Conservation (phyloP, 2,797 vertebrate species). For the Prionace glauca region DNA sequence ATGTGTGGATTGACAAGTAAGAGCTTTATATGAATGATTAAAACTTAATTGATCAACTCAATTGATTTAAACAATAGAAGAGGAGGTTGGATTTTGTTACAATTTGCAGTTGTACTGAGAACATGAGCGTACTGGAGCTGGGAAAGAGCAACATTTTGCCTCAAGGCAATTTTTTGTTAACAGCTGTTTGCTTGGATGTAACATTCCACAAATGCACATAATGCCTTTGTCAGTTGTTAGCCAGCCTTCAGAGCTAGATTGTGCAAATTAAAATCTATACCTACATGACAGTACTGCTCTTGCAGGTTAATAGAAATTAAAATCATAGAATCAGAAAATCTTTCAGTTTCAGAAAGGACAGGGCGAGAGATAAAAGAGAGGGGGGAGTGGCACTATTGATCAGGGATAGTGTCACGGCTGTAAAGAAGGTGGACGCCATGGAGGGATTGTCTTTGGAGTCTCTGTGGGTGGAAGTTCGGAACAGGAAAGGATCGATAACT, state of each 20-base stretch:
- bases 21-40: neutral
- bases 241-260: neutral
- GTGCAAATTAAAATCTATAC: neutral
- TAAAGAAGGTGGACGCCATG: too few species aligned
- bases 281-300: neutral
- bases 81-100: neutral
- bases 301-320: neutral
- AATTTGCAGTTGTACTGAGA: neutral
- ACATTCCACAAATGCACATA: constrained; percentile 17
- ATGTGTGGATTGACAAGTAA: neutral
- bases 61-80: neutral
- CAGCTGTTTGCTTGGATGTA: constrained; percentile 30
- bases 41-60: neutral
- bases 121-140: neutral
- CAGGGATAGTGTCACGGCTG: too few species aligned
- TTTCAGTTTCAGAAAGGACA: too few species aligned
- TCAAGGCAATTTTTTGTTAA: constrained; percentile 25
- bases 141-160: neutral
- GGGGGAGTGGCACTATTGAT: too few species aligned
- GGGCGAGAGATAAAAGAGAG: too few species aligned
- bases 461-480: too few species aligned
- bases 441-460: too few species aligned
- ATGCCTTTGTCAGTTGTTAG: neutral
- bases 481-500: too few species aligned
- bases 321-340: neutral